phyloP scores from a whole-genome alignment of 2,888 invertebrate genomes.

The Drosophila anomalata region DNA sequence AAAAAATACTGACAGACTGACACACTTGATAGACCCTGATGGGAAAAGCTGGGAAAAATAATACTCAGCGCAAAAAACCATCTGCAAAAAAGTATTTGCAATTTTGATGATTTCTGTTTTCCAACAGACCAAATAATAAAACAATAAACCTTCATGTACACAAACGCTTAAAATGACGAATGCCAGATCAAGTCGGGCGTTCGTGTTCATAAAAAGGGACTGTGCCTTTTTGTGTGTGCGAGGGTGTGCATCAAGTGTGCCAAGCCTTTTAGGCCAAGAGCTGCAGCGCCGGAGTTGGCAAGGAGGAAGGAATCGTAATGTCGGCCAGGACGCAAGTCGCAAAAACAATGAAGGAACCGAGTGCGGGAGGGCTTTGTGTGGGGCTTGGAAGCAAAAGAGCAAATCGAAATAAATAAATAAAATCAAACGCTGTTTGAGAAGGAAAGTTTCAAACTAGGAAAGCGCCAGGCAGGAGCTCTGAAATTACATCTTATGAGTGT shows the following conservation, averaged over 20 bases:
- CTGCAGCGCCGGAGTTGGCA: slow-evolving; percentile 8
- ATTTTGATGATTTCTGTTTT: slow-evolving; percentile 1
- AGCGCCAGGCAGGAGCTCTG: slow-evolving; percentile 45
- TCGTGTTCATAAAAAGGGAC: slow-evolving; percentile 6
- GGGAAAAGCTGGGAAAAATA: neutral
- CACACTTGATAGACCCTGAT: neutral
- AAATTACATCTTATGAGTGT: slow-evolving; percentile 78
- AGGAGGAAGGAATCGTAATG: slow-evolving; percentile 69
- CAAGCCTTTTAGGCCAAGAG: slow-evolving; percentile 8
- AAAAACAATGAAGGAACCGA: slow-evolving; percentile 22
- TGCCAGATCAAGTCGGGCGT: slow-evolving; percentile 3
- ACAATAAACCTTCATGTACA: slow-evolving; percentile 2
- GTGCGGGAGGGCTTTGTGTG: slow-evolving; percentile 1
- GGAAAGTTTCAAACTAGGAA: slow-evolving; percentile 63
- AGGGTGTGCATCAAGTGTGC: neutral
- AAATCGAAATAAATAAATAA: slow-evolving; percentile 78
- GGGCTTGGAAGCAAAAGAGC: slow-evolving; percentile 44
- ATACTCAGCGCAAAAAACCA: neutral
- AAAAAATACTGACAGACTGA: neutral
- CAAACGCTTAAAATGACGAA: slow-evolving; percentile 2
- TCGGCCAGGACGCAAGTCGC: slow-evolving; percentile 50
- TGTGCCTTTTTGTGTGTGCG: slow-evolving; percentile 4
- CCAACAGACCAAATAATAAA: slow-evolving; percentile 2
- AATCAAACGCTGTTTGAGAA: slow-evolving; percentile 72
- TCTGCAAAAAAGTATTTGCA: slow-evolving; percentile 1